Percentiles rank a stretch among this genome's conserved stretches.
Evolutionary conservation across 1,140 invertebrate genomes (phyloP).

Genomic region (Drosophila ficusphila): DNA sequence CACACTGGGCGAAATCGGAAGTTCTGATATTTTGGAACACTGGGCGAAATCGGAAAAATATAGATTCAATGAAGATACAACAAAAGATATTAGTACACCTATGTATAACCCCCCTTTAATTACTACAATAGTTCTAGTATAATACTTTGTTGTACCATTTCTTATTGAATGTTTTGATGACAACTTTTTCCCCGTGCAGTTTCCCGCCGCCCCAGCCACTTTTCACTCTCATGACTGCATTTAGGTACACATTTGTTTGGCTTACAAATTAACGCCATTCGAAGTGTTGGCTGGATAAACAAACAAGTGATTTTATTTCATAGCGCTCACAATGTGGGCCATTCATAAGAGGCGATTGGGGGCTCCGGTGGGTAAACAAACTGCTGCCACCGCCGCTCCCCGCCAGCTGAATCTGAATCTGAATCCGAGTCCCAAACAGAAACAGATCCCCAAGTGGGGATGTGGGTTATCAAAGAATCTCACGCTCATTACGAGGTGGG

Average conservation of each 20-base stretch:
- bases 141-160: too few species aligned
- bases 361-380: slow-evolving; percentile 40
- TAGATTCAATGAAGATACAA: too few species aligned
- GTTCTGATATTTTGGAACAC: too few species aligned
- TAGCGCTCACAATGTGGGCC: slow-evolving; percentile 67
- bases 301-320: slow-evolving; percentile 54
- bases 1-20: slow-evolving; percentile 16
- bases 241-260: slow-evolving; percentile 46
- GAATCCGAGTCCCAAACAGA: slow-evolving; percentile 16
- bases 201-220: slow-evolving; percentile 7
- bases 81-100: too few species aligned
- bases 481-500: slow-evolving; percentile 42
- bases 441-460: slow-evolving; percentile 40
- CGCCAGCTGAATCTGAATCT: slow-evolving; percentile 14
- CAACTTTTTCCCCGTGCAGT: slow-evolving; percentile 5
- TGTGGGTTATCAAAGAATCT: slow-evolving; percentile 57
- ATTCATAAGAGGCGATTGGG: slow-evolving; percentile 66
- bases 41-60: too few species aligned
- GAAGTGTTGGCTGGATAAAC: slow-evolving; percentile 55
- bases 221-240: slow-evolving; percentile 10
- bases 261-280: slow-evolving; percentile 66
- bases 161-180: too few species aligned
- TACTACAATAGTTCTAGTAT: too few species aligned
- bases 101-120: too few species aligned
- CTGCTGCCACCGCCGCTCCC: slow-evolving; percentile 7